Evolutionary conservation across 2,797 vertebrate species (phyloP).

Genomic region (Oophaga sylvatica): DNA sequence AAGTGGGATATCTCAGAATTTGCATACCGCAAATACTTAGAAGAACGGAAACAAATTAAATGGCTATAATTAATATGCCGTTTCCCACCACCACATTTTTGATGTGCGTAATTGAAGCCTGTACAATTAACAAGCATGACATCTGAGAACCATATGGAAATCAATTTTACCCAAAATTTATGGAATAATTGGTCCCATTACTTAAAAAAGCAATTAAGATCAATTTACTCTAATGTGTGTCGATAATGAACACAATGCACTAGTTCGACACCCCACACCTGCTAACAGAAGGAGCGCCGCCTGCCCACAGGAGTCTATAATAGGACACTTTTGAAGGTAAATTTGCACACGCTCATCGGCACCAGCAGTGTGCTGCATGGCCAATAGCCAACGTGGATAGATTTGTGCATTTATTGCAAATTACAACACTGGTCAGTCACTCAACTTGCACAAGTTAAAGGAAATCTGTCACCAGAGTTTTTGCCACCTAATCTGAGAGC

Average conservation of each 20-base stretch:
- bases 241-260: slow-evolving; percentile 7
- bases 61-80: not conserved
- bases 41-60: not conserved
- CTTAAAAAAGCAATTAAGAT: slow-evolving; percentile 37
- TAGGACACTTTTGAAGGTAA: not conserved
- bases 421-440: not conserved
- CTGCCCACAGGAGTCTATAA: not conserved
- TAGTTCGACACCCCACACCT: slow-evolving; percentile 5
- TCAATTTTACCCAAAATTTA: slow-evolving; percentile 29
- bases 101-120: slow-evolving; percentile 13
- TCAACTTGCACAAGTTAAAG: too few species aligned
- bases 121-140: slow-evolving; percentile 17
- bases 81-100: slow-evolving; percentile 5
- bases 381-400: not conserved
- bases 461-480: too few species aligned
- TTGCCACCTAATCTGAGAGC: too few species aligned
- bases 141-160: slow-evolving; percentile 10
- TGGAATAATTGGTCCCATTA: not conserved
- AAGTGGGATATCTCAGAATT: not conserved
- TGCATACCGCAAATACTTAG: not conserved
- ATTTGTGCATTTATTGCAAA: too few species aligned
- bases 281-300: not conserved
- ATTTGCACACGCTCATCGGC: not conserved
- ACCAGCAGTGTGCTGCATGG: not conserved
- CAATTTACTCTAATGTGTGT: not conserved